phyloP scores from a whole-genome alignment of 2,888 invertebrate genomes.

The Tachina grossa region DNA sequence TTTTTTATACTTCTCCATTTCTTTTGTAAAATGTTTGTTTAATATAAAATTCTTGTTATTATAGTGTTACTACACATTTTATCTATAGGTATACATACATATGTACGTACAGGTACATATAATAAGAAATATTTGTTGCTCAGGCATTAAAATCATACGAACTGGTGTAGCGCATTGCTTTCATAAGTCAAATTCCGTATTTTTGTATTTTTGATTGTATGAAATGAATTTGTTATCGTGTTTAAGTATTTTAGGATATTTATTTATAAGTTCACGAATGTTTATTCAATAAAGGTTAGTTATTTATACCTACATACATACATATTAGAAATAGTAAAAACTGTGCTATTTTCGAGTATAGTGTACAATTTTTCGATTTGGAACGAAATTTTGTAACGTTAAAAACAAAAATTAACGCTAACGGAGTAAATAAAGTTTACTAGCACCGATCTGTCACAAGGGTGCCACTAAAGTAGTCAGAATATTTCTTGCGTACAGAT shows the following conservation, averaged over 20 bases:
- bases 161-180: slow-evolving; percentile 18
- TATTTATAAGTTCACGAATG: neutral
- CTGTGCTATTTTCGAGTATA: no score
- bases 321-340: neutral
- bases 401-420: no score
- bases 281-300: neutral
- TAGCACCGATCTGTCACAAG: no score
- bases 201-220: neutral
- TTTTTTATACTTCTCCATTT: slow-evolving; percentile 19
- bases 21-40: slow-evolving; percentile 18
- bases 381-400: no score
- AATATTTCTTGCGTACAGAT: no score
- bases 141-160: neutral
- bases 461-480: no score
- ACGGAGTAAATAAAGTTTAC: no score
- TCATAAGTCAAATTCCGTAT: slow-evolving; percentile 1
- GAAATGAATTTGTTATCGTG: neutral
- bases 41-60: slow-evolving; percentile 36
- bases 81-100: neutral
- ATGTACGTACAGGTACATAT: neutral
- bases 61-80: slow-evolving; percentile 11
- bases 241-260: neutral
- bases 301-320: no score
- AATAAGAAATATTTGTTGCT: slow-evolving; percentile 22
- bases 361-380: no score